Evolutionary conservation across 2,113 vertebrate species (phyloP).

Genomic region (Pangasianodon hypophthalmus): DNA sequence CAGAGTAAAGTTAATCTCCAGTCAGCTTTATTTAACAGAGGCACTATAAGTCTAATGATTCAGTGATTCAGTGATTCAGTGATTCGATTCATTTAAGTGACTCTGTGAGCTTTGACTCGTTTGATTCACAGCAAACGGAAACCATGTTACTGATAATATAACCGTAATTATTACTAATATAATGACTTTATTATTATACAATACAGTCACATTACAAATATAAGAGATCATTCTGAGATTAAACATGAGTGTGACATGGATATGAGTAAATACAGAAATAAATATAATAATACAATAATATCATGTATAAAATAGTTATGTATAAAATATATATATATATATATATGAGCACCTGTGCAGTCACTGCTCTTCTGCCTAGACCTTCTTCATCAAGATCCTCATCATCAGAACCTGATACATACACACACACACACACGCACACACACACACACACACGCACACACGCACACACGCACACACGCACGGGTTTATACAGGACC

Average conservation of each 20-base stretch:
- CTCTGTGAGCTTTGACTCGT: neutral
- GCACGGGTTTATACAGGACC: neutral
- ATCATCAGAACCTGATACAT: constrained; percentile 72
- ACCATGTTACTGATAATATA: neutral
- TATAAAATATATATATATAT: neutral
- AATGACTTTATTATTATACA: neutral
- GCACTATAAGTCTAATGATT: neutral
- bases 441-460: constrained; percentile 28
- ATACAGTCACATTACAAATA: neutral
- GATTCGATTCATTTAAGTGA: neutral
- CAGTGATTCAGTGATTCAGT: neutral
- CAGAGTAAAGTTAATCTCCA: neutral
- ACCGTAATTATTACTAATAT: neutral
- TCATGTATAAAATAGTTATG: neutral
- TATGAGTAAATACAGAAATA: neutral
- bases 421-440: constrained; percentile 38
- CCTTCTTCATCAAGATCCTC: constrained; percentile 74
- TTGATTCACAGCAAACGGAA: constrained; percentile 3
- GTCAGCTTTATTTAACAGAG: neutral
- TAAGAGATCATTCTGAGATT: neutral
- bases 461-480: constrained; percentile 9
- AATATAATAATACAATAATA: neutral
- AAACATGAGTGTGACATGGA: neutral
- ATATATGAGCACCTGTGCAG: constrained; percentile 64
- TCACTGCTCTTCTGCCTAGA: constrained; percentile 70